phyloP scores from a whole-genome alignment of 2,888 invertebrate genomes.

The Parnassius smintheus region DNA sequence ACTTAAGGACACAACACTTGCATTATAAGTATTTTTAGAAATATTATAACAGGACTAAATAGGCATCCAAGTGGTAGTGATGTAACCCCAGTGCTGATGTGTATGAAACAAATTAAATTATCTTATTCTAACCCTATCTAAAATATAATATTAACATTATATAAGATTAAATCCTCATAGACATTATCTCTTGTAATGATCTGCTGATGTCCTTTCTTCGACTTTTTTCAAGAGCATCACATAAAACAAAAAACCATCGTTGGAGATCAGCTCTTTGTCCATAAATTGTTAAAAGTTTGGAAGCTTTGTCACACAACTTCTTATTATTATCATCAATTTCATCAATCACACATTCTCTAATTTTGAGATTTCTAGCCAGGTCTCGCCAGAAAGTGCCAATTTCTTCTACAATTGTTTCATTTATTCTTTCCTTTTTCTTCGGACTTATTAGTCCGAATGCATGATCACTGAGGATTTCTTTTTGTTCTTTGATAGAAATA shows the following conservation, averaged over 20 bases:
- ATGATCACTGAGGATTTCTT: conserved; percentile 37
- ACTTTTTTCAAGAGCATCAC: conserved; percentile 61
- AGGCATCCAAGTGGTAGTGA: too few species aligned
- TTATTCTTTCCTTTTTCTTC: conserved; percentile 53
- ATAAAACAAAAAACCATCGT: conserved; percentile 62
- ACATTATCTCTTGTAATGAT: conserved; percentile 57
- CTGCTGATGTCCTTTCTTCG: conserved; percentile 60
- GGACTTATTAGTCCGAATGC: conserved; percentile 43
- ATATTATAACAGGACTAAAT: too few species aligned
- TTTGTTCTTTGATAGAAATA: conserved; percentile 29
- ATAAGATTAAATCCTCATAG: conserved; percentile 55
- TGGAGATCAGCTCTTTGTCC: conserved; percentile 52
- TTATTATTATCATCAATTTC: conserved; percentile 52
- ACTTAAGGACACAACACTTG: too few species aligned
- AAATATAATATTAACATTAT: too few species aligned
- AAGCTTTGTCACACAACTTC: conserved; percentile 47
- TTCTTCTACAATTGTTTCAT: conserved; percentile 53
- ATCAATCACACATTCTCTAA: conserved; percentile 61
- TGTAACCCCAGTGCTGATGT: too few species aligned
- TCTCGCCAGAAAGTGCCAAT: conserved; percentile 66
- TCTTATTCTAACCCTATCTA: too few species aligned
- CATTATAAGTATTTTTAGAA: too few species aligned
- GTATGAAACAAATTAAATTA: too few species aligned
- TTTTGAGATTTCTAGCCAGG: conserved; percentile 59
- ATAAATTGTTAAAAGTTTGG: conserved; percentile 51